Evolutionary conservation across 53 echinoderm and acorn worm genomes (phyloP).

Genomic region (Paelopatides confundens): DNA sequence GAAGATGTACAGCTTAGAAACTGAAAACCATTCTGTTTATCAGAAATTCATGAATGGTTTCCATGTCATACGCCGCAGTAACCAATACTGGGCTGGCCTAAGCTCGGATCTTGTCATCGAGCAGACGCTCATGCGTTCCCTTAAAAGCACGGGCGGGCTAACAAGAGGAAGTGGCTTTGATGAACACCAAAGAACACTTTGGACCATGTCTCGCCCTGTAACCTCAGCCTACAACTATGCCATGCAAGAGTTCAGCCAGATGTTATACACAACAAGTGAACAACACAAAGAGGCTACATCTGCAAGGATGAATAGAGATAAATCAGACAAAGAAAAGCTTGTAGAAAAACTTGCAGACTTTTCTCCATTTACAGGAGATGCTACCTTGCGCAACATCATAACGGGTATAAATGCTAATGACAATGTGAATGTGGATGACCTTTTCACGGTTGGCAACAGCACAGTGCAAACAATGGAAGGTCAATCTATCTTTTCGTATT

Average conservation of each 20-base stretch:
- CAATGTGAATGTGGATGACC: conserved; percentile 39
- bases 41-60: conserved; percentile 50
- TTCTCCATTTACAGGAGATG: conserved; percentile 41
- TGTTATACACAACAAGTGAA: conserved; percentile 19
- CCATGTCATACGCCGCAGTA: conserved; percentile 42
- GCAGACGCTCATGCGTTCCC: conserved; percentile 43
- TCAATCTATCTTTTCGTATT: not conserved
- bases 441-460: not conserved
- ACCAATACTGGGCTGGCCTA: conserved; percentile 49
- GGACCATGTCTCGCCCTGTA: conserved; percentile 20
- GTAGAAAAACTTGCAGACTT: not conserved
- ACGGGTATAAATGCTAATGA: conserved; percentile 29
- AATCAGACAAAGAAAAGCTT: not conserved
- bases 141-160: conserved; percentile 47
- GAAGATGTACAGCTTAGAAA: conserved; percentile 50
- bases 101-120: conserved; percentile 44
- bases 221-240: conserved; percentile 8
- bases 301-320: conserved; percentile 25
- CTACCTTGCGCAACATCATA: conserved; percentile 17
- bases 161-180: conserved; percentile 52
- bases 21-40: conserved; percentile 34
- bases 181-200: conserved; percentile 16
- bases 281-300: conserved; percentile 37
- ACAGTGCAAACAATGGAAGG: conserved; percentile 32
- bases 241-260: conserved; percentile 1